Base-by-base conservation (phyloP, 92 coral and sea anemone genomes). In the Phenganax stokvisi region DNA sequence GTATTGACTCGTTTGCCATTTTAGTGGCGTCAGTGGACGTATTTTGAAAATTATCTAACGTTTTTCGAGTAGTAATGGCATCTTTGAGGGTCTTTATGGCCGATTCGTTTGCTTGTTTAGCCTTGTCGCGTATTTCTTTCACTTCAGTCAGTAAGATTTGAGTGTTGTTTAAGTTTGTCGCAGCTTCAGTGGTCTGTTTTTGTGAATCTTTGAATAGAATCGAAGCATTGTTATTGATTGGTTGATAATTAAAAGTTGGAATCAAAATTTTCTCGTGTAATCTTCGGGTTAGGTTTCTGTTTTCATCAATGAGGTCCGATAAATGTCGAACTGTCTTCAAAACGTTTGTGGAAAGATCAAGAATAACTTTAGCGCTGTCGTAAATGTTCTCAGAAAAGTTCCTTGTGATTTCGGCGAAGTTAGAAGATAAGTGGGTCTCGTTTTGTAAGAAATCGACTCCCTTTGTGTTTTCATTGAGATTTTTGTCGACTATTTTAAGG, bases 71-170 rank as follows among this genome's bases (percentile, higher is more conserved):
- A 79, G 88, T 91, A 70, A 44, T 74, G 2, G 94, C 90, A 71
- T 94, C 97, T 16, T 82, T 56, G 75, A 88, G 88, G 12, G 92
- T 90, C 69, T 84, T 85, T n/a, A 54, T 77, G 17, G 98, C 92
- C 54, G 90, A 86, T n/a, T 83, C 83, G 10, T 88, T 87, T 7
- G 98, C 97, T 44, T 80, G 76, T 10, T 51, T 84, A 0, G 94
- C 97, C 76, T 88, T 86, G 29, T 66, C 56, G 54, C 67, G 87
- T 9, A 92, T 93, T 15, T 83, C 75, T 1, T 56, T 76, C 5
- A 92, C 96, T 71, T 92, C 91, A 68, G 9, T 75, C 11, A 94
- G 86, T 16, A 90, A 83, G n/a, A 72, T 76, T n/a, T 60, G 77
- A 1, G 90, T 93, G 10, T 62, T 29, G 15, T 25, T 60, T 11